These are phyloP conservation scores for Apotomis betuletana DNA, from an alignment of 2,888 invertebrate species.

Conservation along the genomic window DNA sequence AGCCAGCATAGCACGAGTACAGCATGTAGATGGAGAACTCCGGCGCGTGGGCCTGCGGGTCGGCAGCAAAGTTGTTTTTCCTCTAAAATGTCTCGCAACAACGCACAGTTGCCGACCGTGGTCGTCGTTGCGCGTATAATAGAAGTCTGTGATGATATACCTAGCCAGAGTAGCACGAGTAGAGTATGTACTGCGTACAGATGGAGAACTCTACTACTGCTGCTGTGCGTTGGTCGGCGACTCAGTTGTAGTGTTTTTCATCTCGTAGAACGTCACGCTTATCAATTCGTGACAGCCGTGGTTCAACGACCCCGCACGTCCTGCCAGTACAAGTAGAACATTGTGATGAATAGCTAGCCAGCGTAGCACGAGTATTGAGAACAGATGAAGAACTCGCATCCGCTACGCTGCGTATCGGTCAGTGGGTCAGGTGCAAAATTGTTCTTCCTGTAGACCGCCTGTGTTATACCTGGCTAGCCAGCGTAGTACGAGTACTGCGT, in stretches of 20 bases:
- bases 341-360: too few relatives aligned
- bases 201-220: conserved; percentile 69
- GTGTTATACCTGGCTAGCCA: conserved; percentile 52
- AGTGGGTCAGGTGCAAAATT: too few relatives aligned
- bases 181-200: conserved; percentile 73
- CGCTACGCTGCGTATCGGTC: conserved; percentile 79
- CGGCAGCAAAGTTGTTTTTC: too few relatives aligned
- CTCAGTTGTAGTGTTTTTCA: conserved; percentile 73
- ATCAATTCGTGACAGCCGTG: too few relatives aligned
- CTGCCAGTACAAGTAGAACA: too few relatives aligned
- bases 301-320: too few relatives aligned
- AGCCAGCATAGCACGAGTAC: conserved; percentile 64
- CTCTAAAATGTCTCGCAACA: too few relatives aligned
- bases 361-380: conserved; percentile 70
- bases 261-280: too few relatives aligned
- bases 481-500: conserved; percentile 70
- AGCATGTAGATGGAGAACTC: conserved; percentile 71
- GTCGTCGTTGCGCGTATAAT: not conserved
- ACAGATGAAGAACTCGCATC: conserved; percentile 67
- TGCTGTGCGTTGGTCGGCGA: conserved; percentile 81
- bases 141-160: conserved; percentile 35
- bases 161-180: conserved; percentile 48
- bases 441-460: conserved; percentile 83
- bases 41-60: not conserved
- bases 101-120: too few relatives aligned